A percentile compares a stretch with the other conserved stretches of the same genome.
Conservation (phyloP, 2,888 invertebrate genomes). For the Eilema caniola region DNA sequence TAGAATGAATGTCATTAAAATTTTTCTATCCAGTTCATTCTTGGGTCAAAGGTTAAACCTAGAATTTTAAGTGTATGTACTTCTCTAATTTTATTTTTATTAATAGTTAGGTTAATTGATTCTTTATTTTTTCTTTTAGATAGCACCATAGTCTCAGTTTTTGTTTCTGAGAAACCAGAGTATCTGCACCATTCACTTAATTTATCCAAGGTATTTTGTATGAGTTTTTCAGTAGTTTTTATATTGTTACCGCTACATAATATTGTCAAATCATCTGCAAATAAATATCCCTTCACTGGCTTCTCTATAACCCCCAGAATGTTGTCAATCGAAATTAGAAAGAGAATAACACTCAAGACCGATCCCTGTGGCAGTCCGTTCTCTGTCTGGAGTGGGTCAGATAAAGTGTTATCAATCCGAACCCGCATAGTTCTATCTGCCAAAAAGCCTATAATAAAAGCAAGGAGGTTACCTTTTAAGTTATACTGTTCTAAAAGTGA, state of each 20-base stretch:
- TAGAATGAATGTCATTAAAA: too few relatives aligned
- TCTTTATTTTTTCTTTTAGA: neutral
- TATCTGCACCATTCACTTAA: neutral
- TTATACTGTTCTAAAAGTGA: neutral
- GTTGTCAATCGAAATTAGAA: slow-evolving; percentile 25
- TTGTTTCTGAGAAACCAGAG: neutral
- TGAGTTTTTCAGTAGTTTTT: neutral
- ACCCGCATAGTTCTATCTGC: slow-evolving; percentile 13
- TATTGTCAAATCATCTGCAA: neutral
- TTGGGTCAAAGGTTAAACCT: neutral
- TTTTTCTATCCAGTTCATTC: neutral
- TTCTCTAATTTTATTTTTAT: neutral
- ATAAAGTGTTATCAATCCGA: slow-evolving; percentile 3
- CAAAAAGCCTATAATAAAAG: slow-evolving; percentile 12
- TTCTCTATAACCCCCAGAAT: neutral
- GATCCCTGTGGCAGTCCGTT: slow-evolving; percentile 21
- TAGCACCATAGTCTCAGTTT: neutral
- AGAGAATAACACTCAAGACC: slow-evolving; percentile 29
- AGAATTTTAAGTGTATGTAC: slow-evolving; percentile 1
- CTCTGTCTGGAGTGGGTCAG: slow-evolving; percentile 4
- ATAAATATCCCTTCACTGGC: neutral
- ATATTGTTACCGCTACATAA: neutral
- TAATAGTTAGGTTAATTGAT: neutral
- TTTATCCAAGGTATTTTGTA: neutral
- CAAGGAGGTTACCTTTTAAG: slow-evolving; percentile 8